Evolutionary conservation across 1,140 invertebrate species (phyloP).

Genomic region (Muscidifurax raptorellus): DNA sequence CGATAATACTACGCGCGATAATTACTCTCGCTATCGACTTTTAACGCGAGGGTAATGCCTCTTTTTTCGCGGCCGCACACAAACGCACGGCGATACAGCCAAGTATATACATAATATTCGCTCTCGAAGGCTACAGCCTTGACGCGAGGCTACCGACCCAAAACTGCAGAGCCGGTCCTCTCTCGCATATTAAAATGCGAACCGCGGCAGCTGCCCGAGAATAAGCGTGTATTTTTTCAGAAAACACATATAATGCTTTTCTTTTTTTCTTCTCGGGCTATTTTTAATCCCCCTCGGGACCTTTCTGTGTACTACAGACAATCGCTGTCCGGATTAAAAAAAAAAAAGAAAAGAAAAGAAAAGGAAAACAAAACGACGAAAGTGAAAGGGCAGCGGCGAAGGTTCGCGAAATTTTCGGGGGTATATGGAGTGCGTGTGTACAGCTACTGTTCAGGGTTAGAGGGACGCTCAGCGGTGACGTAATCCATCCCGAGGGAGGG

Average conservation of each 20-base stretch:
- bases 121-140: neutral
- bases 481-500: slow-evolving; percentile 64
- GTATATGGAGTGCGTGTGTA: neutral
- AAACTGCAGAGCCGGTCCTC: neutral
- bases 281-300: neutral
- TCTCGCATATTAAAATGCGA: neutral
- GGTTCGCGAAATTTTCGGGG: neutral
- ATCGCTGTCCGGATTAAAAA: too few relatives aligned
- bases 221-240: too few relatives aligned
- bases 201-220: too few relatives aligned
- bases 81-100: too few relatives aligned
- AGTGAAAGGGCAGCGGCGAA: neutral
- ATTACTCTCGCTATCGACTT: neutral
- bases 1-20: neutral
- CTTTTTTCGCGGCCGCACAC: neutral
- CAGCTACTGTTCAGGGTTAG: slow-evolving; percentile 53
- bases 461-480: slow-evolving; percentile 65
- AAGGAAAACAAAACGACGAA: neutral
- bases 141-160: neutral
- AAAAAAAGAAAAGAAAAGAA: too few relatives aligned
- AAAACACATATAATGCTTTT: too few relatives aligned
- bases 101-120: neutral
- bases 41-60: neutral
- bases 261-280: neutral
- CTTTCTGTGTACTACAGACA: too few relatives aligned